Evolutionary conservation across 2,888 invertebrate species (phyloP), one percentile per base, ranked within the genome.

Genomic region (Reticulitermes lucifugus): DNA sequence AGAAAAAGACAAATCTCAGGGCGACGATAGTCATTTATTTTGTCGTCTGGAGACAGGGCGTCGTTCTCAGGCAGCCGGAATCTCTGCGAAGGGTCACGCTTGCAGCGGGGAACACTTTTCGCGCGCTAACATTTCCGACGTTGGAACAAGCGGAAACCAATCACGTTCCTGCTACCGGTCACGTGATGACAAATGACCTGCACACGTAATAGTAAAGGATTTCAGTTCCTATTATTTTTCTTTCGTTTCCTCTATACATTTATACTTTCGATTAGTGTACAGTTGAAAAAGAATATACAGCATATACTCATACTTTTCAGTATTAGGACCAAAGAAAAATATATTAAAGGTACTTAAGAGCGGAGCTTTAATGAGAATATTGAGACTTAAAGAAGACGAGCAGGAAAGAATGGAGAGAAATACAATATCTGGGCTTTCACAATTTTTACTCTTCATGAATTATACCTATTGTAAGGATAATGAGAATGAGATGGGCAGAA

Each of bases 181-280:
- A 85, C 85, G 85, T 85, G 84, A 70, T 80, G 85, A 82, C 81
- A 85, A 82, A 81, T 85, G 85, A 85, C 85, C 73, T 73, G 85
- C 65, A 77, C 77, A 51, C 14, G 77, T 46, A 77, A 77, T 77
- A 77, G 77, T n/a, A 22, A 77, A 77, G 46, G 22, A 77, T 77
- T 77, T 77, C 77, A 46, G 77, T 6, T 46, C 22, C 46, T 46
- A 77, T 77, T 22, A 77, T 51, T 77, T 77, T 46, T 46, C 12
- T 43, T 77, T 77, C 51, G 6, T 41, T 46, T 77, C n/a, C 14
- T 22, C 46, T 22, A 18, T 46, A n/a, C 46, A 25, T 77, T 77
- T 46, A 46, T 77, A 12, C n/a, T 65, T n/a, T 65, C 4, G 2
- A 10, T n/a, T 65, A 65, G 1, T 25, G 21, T 25, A 25, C 65